Conservation (phyloP, 2,888 invertebrate species). For the Spisula solida region DNA sequence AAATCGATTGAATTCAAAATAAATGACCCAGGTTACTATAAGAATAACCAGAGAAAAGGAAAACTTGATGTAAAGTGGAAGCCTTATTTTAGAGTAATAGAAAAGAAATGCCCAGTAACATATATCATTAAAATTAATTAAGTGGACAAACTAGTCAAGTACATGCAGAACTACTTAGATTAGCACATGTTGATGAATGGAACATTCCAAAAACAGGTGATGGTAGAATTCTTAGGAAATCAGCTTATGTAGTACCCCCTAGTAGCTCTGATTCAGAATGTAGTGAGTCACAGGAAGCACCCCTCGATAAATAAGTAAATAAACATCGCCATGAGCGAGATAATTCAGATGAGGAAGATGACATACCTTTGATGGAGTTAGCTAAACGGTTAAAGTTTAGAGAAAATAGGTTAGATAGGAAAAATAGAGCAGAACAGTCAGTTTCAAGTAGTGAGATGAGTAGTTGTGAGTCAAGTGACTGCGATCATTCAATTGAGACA, state of each 20-base stretch:
- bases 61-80: slow-evolving; percentile 47
- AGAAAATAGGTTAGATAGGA: too few relatives aligned
- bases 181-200: slow-evolving; percentile 49
- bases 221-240: slow-evolving; percentile 15
- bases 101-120: slow-evolving; percentile 41
- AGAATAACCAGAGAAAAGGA: background rate
- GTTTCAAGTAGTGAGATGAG: too few relatives aligned
- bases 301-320: background rate
- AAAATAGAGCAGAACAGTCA: too few relatives aligned
- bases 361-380: slow-evolving; percentile 50
- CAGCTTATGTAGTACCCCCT: slow-evolving; percentile 39
- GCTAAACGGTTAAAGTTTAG: background rate
- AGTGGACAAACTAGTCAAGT: slow-evolving; percentile 7
- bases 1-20: slow-evolving; percentile 31
- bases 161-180: slow-evolving; percentile 35
- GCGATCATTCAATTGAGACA: too few relatives aligned
- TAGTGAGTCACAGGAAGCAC: background rate
- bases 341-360: slow-evolving; percentile 19
- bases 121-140: slow-evolving; percentile 47
- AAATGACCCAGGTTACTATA: background rate
- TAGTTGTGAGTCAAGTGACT: too few relatives aligned
- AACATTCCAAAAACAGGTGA: slow-evolving; percentile 11
- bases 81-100: slow-evolving; percentile 52
- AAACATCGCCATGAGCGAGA: background rate
- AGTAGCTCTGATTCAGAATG: slow-evolving; percentile 1